phyloP scores from a whole-genome alignment of 2,888 invertebrate species.

The Tetropium fuscum region DNA sequence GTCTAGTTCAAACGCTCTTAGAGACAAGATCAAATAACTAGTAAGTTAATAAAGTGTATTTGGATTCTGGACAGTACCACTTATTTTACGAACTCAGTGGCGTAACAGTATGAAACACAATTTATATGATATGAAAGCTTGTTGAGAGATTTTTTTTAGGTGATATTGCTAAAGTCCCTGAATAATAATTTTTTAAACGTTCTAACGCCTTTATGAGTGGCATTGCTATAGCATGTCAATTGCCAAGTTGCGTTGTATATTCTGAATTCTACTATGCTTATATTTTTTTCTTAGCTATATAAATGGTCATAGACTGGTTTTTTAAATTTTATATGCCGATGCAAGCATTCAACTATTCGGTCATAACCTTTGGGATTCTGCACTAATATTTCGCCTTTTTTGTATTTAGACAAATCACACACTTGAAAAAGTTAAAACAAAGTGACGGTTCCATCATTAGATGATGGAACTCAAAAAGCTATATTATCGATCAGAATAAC shows the following conservation, averaged over 20 bases:
- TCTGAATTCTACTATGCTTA: not conserved
- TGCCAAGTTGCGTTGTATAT: not conserved
- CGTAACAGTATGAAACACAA: too few relatives aligned
- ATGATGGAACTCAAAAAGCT: too few relatives aligned
- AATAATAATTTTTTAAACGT: not conserved
- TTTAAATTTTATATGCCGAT: not conserved
- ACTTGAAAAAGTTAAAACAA: not conserved
- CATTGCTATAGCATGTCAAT: not conserved
- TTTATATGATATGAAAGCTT: too few relatives aligned
- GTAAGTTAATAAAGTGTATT: too few relatives aligned
- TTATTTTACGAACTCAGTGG: too few relatives aligned
- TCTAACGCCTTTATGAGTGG: not conserved
- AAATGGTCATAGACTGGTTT: not conserved
- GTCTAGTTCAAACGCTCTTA: too few relatives aligned
- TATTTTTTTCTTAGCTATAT: not conserved
- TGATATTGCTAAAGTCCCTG: not conserved
- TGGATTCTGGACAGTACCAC: too few relatives aligned
- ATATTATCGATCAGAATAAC: too few relatives aligned
- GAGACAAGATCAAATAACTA: too few relatives aligned
- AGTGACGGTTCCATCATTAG: not conserved
- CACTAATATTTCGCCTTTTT: not conserved
- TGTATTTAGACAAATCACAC: not conserved
- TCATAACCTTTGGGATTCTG: slow-evolving; percentile 1
- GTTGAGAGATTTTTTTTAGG: too few relatives aligned
- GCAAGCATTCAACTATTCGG: not conserved